Evolutionary conservation across 1,140 invertebrate genomes (phyloP).

Genomic region (Pachyrhynchus sulphureomaculatus): DNA sequence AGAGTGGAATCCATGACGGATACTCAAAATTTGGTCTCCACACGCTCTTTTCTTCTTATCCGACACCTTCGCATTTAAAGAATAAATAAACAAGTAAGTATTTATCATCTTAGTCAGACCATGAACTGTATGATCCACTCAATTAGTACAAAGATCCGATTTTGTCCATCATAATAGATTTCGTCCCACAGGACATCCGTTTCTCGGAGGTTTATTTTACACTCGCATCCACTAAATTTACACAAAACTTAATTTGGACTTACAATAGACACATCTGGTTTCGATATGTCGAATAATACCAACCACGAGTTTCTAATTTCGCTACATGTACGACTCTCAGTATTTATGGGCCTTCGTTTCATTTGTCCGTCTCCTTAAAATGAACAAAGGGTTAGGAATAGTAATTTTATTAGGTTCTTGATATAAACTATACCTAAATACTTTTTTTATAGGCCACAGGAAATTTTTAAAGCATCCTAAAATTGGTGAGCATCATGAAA

Average conservation of each 20-base stretch:
- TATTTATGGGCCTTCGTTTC: slow-evolving; percentile 1
- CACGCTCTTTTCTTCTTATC: too few species aligned
- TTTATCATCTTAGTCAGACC: too few species aligned
- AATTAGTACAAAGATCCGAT: too few species aligned
- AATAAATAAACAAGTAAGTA: too few species aligned
- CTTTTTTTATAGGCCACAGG: too few species aligned
- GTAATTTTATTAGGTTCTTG: neutral
- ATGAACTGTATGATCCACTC: too few species aligned
- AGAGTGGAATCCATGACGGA: too few species aligned
- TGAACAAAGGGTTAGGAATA: neutral
- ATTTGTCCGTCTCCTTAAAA: neutral
- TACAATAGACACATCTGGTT: slow-evolving; percentile 36
- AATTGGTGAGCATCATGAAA: too few species aligned
- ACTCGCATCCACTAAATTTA: slow-evolving; percentile 27
- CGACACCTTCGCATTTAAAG: too few species aligned
- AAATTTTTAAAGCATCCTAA: too few species aligned
- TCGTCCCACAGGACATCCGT: neutral
- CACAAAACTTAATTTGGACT: slow-evolving; percentile 36
- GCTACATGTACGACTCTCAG: neutral
- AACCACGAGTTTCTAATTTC: slow-evolving; percentile 29
- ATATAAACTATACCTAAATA: too few species aligned
- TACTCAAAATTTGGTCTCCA: too few species aligned
- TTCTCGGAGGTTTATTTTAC: slow-evolving; percentile 21
- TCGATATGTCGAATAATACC: slow-evolving; percentile 30
- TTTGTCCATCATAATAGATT: neutral